Conservation (phyloP, 2,113 vertebrate genomes). For the Corvus moneduloides region DNA sequence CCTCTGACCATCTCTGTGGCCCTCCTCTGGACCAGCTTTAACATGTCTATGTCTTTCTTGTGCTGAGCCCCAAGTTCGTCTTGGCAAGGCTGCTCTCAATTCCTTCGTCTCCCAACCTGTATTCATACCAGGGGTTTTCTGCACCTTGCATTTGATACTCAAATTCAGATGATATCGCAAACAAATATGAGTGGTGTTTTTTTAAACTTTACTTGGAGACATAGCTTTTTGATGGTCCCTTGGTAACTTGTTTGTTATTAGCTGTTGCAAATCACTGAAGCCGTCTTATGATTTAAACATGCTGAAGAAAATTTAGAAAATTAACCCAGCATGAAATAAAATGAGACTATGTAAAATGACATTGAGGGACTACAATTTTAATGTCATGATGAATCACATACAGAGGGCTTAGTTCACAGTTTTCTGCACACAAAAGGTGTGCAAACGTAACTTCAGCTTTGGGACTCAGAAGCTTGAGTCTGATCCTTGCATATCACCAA, state of each 20-base stretch:
- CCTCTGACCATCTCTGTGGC: not conserved
- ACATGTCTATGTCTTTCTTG: not conserved
- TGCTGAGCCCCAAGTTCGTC: not conserved
- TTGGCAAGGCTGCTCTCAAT: rapidly evolving
- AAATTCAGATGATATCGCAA: not conserved
- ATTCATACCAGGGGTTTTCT: not conserved
- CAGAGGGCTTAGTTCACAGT: not conserved
- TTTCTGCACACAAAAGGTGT: not conserved
- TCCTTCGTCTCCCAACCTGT: not conserved
- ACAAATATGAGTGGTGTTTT: rapidly evolving
- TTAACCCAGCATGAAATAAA: not conserved
- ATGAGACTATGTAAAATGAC: not conserved
- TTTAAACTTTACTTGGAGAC: not conserved
- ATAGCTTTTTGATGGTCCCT: not conserved
- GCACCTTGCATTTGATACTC: not conserved
- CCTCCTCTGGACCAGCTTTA: not conserved
- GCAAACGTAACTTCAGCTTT: not conserved
- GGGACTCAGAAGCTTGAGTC: not conserved
- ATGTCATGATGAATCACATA: not conserved
- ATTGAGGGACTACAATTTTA: not conserved
- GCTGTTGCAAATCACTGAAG: not conserved
- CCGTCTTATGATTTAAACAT: not conserved
- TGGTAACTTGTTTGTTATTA: not conserved
- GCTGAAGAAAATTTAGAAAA: not conserved
- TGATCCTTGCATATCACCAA: not conserved